These are phyloP conservation scores for Phragmatobia fuliginosa DNA, from an alignment of 2,888 invertebrate genomes.

Conservation along the genomic window DNA sequence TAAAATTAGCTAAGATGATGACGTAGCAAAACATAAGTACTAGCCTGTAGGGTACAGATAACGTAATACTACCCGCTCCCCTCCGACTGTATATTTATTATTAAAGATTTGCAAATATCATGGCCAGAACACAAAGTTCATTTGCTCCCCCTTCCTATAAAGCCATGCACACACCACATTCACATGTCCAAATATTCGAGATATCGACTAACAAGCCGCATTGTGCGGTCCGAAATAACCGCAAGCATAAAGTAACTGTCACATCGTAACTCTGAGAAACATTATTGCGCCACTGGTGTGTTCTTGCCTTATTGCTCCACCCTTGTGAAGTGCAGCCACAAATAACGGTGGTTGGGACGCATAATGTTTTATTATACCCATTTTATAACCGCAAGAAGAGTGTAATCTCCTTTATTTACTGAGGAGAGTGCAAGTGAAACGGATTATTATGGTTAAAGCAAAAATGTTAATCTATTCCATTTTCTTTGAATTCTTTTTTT, in stretches of 20 bases:
- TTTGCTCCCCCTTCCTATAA: slow-evolving; percentile 63
- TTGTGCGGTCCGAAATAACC: slow-evolving; percentile 54
- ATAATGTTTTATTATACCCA: slow-evolving; percentile 80
- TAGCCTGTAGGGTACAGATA: slow-evolving; percentile 72
- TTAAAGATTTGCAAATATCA: slow-evolving; percentile 78
- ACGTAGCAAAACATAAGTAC: slow-evolving; percentile 37
- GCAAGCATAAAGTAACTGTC: slow-evolving; percentile 65
- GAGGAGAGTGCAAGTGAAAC: slow-evolving; percentile 68
- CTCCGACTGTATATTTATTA: slow-evolving; percentile 73
- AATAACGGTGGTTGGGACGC: slow-evolving; percentile 74
- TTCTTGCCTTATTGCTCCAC: slow-evolving; percentile 69
- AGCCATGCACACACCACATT: slow-evolving; percentile 60
- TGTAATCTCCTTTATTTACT: slow-evolving; percentile 79
- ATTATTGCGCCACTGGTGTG: slow-evolving; percentile 63
- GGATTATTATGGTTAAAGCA: slow-evolving; percentile 64
- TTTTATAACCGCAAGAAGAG: slow-evolving; percentile 79
- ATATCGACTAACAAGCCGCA: slow-evolving; percentile 56
- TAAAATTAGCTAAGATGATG: slow-evolving; percentile 40
- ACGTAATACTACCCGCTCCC: slow-evolving; percentile 60
- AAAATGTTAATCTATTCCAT: slow-evolving; percentile 61
- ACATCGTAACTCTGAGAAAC: slow-evolving; percentile 60
- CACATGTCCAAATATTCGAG: slow-evolving; percentile 39
- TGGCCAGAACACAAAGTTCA: slow-evolving; percentile 55
- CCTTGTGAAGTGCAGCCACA: slow-evolving; percentile 75
- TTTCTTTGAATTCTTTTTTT: slow-evolving; percentile 12